These are phyloP conservation scores for Champsocephalus gunnari DNA, from an alignment of 2,797 vertebrate species.

Conservation along the genomic window DNA sequence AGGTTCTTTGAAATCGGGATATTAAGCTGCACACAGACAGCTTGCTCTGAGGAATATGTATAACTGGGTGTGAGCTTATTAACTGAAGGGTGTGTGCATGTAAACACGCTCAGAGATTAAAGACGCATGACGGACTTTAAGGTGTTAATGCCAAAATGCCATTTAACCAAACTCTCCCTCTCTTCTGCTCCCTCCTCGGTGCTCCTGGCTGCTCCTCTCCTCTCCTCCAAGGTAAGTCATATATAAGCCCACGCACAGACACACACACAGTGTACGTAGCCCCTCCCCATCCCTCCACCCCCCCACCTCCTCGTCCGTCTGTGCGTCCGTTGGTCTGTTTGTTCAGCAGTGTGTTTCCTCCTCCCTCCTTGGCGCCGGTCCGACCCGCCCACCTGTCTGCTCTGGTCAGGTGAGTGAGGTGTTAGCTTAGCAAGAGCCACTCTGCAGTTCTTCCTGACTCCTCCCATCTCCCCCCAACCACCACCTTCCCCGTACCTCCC, in stretches of 20 bases:
- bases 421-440: constrained; percentile 69
- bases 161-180: constrained; percentile 78
- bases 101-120: constrained; percentile 36
- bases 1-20: constrained; percentile 25
- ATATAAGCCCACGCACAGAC: constrained; percentile 42
- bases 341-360: constrained; percentile 81
- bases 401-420: constrained; percentile 86
- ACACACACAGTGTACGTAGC: constrained; percentile 47
- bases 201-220: constrained; percentile 74
- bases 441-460: constrained; percentile 73
- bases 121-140: constrained; percentile 23
- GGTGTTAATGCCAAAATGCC: constrained; percentile 45
- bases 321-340: constrained; percentile 70
- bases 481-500: constrained; percentile 40
- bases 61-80: constrained; percentile 11
- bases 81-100: constrained; percentile 58
- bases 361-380: constrained; percentile 76
- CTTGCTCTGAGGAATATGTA: constrained; percentile 51
- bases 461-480: constrained; percentile 54
- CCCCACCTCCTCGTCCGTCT: constrained; percentile 51
- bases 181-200: constrained; percentile 41
- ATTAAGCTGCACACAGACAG: constrained; percentile 37
- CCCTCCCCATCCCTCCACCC: constrained; percentile 56
- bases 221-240: constrained; percentile 86
- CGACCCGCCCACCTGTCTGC: constrained; percentile 77